phyloP scores from a whole-genome alignment of 92 coral and sea anemone species.

The Zoanthus gigantus region DNA sequence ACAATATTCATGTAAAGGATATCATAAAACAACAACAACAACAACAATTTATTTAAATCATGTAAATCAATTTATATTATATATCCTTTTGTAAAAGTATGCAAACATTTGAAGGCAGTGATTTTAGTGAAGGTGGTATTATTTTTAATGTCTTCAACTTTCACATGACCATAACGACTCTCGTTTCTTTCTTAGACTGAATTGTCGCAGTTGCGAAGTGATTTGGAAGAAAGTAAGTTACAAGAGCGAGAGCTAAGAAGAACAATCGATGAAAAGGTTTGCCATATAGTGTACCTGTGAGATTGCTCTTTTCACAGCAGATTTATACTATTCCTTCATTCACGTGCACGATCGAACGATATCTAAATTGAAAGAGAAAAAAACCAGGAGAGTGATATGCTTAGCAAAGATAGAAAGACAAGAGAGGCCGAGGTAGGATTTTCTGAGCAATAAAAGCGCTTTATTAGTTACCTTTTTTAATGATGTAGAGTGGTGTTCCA shows the following conservation, averaged over 20 bases:
- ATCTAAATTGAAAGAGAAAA: constrained; percentile 78
- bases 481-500: too few species aligned
- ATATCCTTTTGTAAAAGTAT: too few species aligned
- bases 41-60: too few species aligned
- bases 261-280: constrained; percentile 82
- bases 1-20: too few species aligned
- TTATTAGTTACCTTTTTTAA: background rate
- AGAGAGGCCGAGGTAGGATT: constrained; percentile 79
- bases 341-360: constrained; percentile 74
- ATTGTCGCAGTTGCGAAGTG: constrained; percentile 66
- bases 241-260: constrained; percentile 80
- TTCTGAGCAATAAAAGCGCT: background rate
- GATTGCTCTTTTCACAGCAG: background rate
- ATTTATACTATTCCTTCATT: background rate
- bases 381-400: constrained; percentile 73
- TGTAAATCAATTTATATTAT: too few species aligned
- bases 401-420: constrained; percentile 74
- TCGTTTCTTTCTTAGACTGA: constrained; percentile 66
- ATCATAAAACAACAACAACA: too few species aligned
- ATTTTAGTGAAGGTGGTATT: too few species aligned
- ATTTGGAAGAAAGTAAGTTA: constrained; percentile 80
- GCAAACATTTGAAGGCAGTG: too few species aligned
- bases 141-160: too few species aligned
- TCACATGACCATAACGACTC: background rate
- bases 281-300: background rate